phyloP scores from a whole-genome alignment of 2,888 invertebrate species.

The Gibbula magus region DNA sequence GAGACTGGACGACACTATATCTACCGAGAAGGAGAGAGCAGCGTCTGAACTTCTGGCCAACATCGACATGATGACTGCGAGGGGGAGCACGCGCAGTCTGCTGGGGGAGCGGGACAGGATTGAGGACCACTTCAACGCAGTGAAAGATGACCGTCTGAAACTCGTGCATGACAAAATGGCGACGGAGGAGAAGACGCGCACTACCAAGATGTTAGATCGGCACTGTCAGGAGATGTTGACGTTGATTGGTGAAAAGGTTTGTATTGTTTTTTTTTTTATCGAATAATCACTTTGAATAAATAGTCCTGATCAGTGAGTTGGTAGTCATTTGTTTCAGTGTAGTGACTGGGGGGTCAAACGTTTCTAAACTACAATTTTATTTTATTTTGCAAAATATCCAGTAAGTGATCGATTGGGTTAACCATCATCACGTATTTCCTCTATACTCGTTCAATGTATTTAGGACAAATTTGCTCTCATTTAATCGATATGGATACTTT shows the following conservation, averaged over 20 bases:
- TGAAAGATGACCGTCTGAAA: slow-evolving; percentile 61
- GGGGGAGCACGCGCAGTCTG: slow-evolving; percentile 46
- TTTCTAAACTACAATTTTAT: too few species aligned
- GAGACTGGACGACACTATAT: slow-evolving; percentile 60
- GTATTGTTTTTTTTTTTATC: not conserved
- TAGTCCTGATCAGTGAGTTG: too few species aligned
- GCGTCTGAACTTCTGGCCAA: slow-evolving; percentile 62
- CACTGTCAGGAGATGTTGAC: slow-evolving; percentile 69
- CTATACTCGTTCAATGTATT: too few species aligned
- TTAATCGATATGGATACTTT: too few species aligned
- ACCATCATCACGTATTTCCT: too few species aligned
- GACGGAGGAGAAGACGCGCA: slow-evolving; percentile 70
- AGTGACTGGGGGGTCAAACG: too few species aligned
- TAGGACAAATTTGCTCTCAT: too few species aligned
- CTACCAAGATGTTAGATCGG: slow-evolving; percentile 70
- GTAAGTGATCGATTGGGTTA: too few species aligned
- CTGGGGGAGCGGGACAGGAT: slow-evolving; percentile 63
- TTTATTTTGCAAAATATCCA: too few species aligned
- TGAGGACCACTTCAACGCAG: slow-evolving; percentile 65
- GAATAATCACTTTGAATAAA: too few species aligned
- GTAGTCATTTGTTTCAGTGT: too few species aligned
- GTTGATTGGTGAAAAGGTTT: slow-evolving; percentile 69
- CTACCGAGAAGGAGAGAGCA: slow-evolving; percentile 62
- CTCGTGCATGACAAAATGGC: slow-evolving; percentile 66
- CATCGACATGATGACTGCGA: slow-evolving; percentile 57